Evolutionary conservation across 2,113 vertebrate genomes (phyloP), one percentile per base, ranked within the genome.

Genomic region (Daboia siamensis): DNA sequence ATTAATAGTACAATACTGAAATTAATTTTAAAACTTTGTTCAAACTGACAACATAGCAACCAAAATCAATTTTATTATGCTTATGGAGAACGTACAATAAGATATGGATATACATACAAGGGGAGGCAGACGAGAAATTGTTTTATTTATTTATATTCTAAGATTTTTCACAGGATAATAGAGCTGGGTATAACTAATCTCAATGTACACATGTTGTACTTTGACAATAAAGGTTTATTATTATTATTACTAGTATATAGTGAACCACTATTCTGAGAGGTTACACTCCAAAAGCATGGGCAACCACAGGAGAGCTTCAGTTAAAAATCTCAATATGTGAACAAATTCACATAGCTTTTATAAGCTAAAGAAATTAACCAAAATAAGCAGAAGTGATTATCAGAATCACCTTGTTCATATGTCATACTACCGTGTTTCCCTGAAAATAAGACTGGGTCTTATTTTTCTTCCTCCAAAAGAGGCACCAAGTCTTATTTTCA

Each of bases 391-490:
- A 56, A 33, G 33, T 84, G 20, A 54, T 4, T 48, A 87, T 64
- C 21, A 64, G 44, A n/a, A 87, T 56, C 55, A 80, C 21, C 33
- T 90, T 94, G 93, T n/a, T 86, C 69, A 21, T 39, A 80, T 80
- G n/a, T 88, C 51, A 84, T 61, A 20, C 13, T 87, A 51, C 48
- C 8, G 48, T 51, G 48, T 51, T 51, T 51, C 48, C 48, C 48
- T 8, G 1, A 51, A 51, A 51, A 51, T 51, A 51, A 51, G 48
- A 51, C 1, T 1, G 1, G 48, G 48, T 51, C 48, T 51, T 51
- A 51, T 51, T 51, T 51, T 51, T 39, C 39, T 39, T 39, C 39
- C 39, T 39, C 39, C 39, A 39, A 39, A 39, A 39, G 39, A 39
- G 39, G 39, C 39, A 39, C 39, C 39, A 39, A 39, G 48, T 51